Evolutionary conservation across 2,797 vertebrate genomes (phyloP), one percentile per base, ranked within the genome.

Genomic region (Discoglossus pictus): DNA sequence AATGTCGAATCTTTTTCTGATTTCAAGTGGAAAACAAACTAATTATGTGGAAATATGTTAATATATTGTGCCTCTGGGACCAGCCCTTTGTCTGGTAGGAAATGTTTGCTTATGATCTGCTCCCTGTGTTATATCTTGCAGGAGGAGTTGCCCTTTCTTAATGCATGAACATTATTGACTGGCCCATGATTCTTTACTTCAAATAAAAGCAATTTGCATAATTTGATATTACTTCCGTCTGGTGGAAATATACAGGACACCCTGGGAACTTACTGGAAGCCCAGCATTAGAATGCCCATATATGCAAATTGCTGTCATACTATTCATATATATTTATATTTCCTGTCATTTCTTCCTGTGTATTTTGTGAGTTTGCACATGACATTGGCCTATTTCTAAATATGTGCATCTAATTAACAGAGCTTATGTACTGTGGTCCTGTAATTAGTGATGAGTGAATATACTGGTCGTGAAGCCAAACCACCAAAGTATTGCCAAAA

Each of bases 21-120:
- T 96, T 96, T 98, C 95, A 97, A 92, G 93, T 96, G 95, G 95
- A 98, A 97, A 97, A 95, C 83, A 93, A 96, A 95, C 92, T 97
- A 98, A 98, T 98, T 95, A 97, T 90, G 94, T 96, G 94, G 92
- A 97, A 98, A 96, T 98, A 98, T 97, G 95, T 93, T 97, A 97
- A 98, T 97, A 92, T 87, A 92, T 89, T 91, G 84, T 59, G 92
- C 95, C 93, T 84, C 86, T 81, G 93, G 93, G 92, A 88, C 80
- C 79, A 80, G 83, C 78, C 80, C 82, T 88, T 87, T 85, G 85
- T 83, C 81, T 84, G 78, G 79, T 84, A 80, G 78, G 83, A 79
- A 88, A 87, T 84, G 86, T 86, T 89, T 86, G 81, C 87, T 86
- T 85, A 79, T 68, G 81, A 88, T 87, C 73, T 27, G 82, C 82